A percentile compares a stretch with the other conserved stretches of the same genome.
These are phyloP conservation scores for Sterna hirundo DNA, from an alignment of 2,113 vertebrate genomes.

Conservation along the genomic window DNA sequence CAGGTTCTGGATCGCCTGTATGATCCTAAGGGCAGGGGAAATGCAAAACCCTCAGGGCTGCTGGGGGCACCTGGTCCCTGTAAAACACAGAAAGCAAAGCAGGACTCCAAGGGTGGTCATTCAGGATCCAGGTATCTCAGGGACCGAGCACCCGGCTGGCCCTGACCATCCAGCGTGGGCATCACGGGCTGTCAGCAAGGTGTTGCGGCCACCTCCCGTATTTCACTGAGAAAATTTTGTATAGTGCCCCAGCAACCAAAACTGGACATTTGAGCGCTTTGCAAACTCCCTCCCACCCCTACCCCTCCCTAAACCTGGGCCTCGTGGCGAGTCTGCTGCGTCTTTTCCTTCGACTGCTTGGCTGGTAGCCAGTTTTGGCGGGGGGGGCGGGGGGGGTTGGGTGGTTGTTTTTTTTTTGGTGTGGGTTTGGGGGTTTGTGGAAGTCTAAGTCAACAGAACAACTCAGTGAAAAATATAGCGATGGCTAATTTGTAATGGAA, in stretches of 20 bases:
- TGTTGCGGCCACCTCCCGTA: not conserved
- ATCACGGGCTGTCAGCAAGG: not conserved
- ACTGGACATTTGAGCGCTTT: not conserved
- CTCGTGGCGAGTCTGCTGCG: accelerated
- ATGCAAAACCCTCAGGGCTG: accelerated
- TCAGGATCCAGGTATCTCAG: not conserved
- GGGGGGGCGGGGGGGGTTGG: accelerated
- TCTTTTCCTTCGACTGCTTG: not conserved
- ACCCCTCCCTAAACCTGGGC: not conserved
- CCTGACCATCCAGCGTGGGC: accelerated
- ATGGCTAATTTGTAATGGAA: not conserved
- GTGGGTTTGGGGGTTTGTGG: not conserved
- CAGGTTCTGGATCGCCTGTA: not conserved
- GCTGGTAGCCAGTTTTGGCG: accelerated
- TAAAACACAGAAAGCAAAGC: not conserved
- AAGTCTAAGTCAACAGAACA: not conserved
- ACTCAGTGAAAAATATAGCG: not conserved
- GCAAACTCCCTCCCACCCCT: not conserved
- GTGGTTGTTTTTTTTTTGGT: not conserved
- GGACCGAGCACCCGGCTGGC: not conserved
- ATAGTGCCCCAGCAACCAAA: not conserved
- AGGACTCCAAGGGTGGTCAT: not conserved
- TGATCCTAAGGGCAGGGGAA: not conserved
- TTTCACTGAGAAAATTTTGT: not conserved
- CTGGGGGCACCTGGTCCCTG: not conserved